Evolutionary conservation across 2,113 vertebrate genomes (phyloP).

Genomic region (Campylomormyrus numenius): DNA sequence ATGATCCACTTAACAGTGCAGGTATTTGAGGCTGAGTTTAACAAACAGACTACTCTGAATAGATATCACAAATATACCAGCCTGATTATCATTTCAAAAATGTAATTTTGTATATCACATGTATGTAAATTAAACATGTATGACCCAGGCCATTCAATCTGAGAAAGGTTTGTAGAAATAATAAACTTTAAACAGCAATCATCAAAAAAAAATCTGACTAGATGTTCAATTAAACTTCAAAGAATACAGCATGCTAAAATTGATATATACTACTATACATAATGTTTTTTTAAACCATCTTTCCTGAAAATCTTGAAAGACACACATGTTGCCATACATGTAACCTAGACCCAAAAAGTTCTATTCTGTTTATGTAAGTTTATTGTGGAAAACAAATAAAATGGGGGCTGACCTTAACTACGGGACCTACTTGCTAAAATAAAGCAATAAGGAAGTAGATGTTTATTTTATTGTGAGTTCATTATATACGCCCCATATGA

Average conservation of each 20-base stretch:
- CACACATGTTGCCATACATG: background rate
- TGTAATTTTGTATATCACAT: background rate
- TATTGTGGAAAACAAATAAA: background rate
- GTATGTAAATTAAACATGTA: background rate
- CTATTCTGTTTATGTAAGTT: background rate
- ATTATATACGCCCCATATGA: background rate
- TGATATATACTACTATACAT: background rate
- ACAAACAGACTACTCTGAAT: background rate
- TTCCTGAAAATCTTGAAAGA: background rate
- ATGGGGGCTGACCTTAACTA: background rate
- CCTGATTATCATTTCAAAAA: background rate
- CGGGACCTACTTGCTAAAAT: background rate
- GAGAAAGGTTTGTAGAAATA: background rate
- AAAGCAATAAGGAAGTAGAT: background rate
- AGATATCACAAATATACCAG: background rate
- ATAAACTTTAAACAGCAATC: background rate
- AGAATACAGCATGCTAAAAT: background rate
- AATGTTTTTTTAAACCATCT: background rate
- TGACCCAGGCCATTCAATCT: background rate
- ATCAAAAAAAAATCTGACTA: background rate
- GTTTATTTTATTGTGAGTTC: background rate
- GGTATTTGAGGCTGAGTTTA: conserved; percentile 16
- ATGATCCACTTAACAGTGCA: conserved; percentile 15
- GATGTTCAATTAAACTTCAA: background rate
- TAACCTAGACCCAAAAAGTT: background rate